Percentiles rank a stretch among this genome's conserved stretches.
Evolutionary conservation across 1,140 invertebrate genomes (phyloP).

Genomic region (Dufourea novaeangliae): DNA sequence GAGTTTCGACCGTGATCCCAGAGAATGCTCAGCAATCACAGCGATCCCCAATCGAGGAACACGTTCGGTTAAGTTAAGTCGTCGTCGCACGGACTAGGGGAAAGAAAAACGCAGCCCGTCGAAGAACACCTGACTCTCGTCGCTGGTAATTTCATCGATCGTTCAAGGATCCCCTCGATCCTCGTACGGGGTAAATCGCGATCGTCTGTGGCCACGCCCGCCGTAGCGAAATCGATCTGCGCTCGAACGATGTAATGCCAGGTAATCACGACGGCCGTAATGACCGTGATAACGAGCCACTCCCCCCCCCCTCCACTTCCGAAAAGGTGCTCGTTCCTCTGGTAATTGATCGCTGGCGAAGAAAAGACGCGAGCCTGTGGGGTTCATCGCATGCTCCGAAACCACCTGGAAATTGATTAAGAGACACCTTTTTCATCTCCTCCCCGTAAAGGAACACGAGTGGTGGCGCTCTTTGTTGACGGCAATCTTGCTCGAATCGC

Average conservation of each 20-base stretch:
- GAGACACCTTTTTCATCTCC: constrained; percentile 4
- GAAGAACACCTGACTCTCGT: constrained; percentile 44
- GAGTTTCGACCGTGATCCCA: constrained; percentile 16
- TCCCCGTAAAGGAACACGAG: no score
- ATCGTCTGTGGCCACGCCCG: constrained; percentile 51
- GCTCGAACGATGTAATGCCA: constrained; percentile 63
- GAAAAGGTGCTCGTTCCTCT: constrained; percentile 48
- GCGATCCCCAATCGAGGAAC: constrained; percentile 8
- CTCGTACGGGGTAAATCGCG: constrained; percentile 36
- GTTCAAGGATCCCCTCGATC: constrained; percentile 49
- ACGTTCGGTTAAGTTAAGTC: constrained; percentile 36
- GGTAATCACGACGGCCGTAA: constrained; percentile 63
- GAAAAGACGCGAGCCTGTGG: constrained; percentile 13
- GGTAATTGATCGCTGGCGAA: constrained; percentile 41
- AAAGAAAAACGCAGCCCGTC: not conserved
- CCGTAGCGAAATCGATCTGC: constrained; percentile 62
- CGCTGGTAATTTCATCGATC: constrained; percentile 56
- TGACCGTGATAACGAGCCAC: constrained; percentile 66
- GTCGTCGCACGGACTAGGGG: not conserved
- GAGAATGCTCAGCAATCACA: constrained; percentile 13
- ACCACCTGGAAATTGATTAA: constrained; percentile 38
- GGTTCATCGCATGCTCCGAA: not conserved
- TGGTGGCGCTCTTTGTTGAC: not conserved
- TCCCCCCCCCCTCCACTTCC: constrained; percentile 61
- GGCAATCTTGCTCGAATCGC: not conserved